These are phyloP conservation scores for Pseudocheirus occidentalis DNA, from an alignment of 2,797 vertebrate species.

Conservation along the genomic window DNA sequence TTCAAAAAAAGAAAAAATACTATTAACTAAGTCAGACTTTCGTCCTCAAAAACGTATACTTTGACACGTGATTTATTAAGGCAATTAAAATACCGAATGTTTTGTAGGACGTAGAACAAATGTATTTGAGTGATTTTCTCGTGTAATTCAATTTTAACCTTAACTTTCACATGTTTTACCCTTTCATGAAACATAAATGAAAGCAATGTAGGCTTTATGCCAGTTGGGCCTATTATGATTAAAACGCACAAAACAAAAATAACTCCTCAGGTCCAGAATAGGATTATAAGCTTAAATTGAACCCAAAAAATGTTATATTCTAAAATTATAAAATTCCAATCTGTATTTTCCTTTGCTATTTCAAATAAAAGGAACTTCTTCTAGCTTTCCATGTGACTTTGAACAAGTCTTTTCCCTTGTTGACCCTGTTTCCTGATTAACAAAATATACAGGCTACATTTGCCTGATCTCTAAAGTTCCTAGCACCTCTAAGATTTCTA, in stretches of 20 bases:
- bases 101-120: constrained; percentile 51
- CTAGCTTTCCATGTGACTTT: background rate
- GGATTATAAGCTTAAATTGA: constrained; percentile 87
- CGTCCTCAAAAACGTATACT: constrained; percentile 55
- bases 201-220: constrained; percentile 71
- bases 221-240: constrained; percentile 80
- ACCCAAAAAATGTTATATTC: constrained; percentile 70
- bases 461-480: background rate
- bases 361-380: constrained; percentile 71
- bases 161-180: constrained; percentile 72
- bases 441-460: background rate
- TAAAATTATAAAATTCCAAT: constrained; percentile 81
- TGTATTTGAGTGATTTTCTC: constrained; percentile 39
- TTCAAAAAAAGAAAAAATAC: constrained; percentile 75
- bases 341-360: constrained; percentile 80
- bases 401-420: background rate
- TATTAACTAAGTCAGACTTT: constrained; percentile 64
- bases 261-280: constrained; percentile 81
- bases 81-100: constrained; percentile 58
- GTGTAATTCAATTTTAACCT: constrained; percentile 67
- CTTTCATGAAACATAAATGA: constrained; percentile 74
- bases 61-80: constrained; percentile 64
- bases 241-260: constrained; percentile 83
- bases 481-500: background rate
- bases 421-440: background rate